Evolutionary conservation across 2,888 invertebrate species (phyloP).

Genomic region (Cecidostiba fungosa): DNA sequence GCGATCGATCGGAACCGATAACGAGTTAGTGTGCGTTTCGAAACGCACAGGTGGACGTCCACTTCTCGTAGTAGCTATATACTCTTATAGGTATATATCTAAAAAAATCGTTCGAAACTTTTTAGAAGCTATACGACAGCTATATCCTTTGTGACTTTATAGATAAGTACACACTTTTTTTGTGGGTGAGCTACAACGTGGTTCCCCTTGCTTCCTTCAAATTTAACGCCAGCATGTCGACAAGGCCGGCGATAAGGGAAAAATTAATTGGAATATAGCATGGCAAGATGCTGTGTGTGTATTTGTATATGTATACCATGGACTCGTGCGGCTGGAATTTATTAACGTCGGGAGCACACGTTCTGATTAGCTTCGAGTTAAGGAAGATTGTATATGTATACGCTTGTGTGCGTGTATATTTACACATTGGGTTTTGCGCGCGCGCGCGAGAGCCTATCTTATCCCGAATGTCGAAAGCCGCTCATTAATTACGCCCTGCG

Average conservation of each 20-base stretch:
- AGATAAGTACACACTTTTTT: too few relatives aligned
- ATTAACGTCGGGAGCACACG: slow-evolving; percentile 21
- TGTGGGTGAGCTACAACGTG: too few relatives aligned
- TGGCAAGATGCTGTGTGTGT: slow-evolving; percentile 29
- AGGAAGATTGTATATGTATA: slow-evolving; percentile 14
- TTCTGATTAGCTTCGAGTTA: slow-evolving; percentile 41
- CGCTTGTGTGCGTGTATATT: background rate
- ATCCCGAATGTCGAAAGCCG: slow-evolving; percentile 42
- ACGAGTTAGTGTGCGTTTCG: background rate
- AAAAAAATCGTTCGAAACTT: background rate
- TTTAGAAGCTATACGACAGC: background rate
- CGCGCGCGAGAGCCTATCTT: slow-evolving; percentile 38
- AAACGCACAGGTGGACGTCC: background rate
- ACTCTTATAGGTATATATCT: too few relatives aligned
- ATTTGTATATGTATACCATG: background rate
- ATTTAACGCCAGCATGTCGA: slow-evolving; percentile 22
- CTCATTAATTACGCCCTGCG: slow-evolving; percentile 36
- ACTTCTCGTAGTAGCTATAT: background rate
- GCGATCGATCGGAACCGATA: slow-evolving; percentile 54
- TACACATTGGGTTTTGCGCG: background rate
- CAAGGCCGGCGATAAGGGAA: slow-evolving; percentile 11
- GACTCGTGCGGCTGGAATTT: slow-evolving; percentile 25
- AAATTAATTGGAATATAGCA: slow-evolving; percentile 54
- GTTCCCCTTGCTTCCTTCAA: background rate
- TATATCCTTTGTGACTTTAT: background rate